These are phyloP conservation scores for Carduelis carduelis DNA, from an alignment of 2,797 vertebrate genomes.

Conservation along the genomic window DNA sequence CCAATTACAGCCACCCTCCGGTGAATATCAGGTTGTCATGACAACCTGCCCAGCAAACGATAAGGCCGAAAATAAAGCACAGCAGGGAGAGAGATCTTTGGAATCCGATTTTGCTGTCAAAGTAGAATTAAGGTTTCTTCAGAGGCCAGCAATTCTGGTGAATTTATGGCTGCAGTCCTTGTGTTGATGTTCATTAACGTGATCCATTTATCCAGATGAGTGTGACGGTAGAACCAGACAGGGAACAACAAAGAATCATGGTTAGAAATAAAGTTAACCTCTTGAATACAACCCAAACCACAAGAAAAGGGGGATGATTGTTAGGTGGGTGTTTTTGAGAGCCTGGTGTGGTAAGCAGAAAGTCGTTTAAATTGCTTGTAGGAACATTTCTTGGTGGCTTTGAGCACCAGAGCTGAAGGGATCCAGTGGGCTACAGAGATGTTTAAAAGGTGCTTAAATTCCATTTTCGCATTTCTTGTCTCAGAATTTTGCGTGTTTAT, in stretches of 20 bases:
- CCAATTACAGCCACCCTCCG: conserved; percentile 52
- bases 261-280: background rate
- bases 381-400: background rate
- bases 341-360: background rate
- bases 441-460: background rate
- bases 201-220: background rate
- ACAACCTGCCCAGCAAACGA: conserved; percentile 62
- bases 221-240: background rate
- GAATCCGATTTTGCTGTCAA: background rate
- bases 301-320: background rate
- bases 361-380: background rate
- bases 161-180: background rate
- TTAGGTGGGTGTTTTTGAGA: background rate
- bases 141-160: background rate
- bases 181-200: background rate
- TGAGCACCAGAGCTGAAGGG: background rate
- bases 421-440: background rate
- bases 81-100: conserved; percentile 31
- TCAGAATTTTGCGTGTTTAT: background rate
- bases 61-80: conserved; percentile 50
- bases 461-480: fast-evolving
- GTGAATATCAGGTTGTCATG: conserved; percentile 65
- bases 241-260: background rate
- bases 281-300: background rate
- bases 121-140: conserved; percentile 23